These are phyloP conservation scores for Junonia oenone DNA, from an alignment of 2,888 invertebrate genomes.

Conservation along the genomic window DNA sequence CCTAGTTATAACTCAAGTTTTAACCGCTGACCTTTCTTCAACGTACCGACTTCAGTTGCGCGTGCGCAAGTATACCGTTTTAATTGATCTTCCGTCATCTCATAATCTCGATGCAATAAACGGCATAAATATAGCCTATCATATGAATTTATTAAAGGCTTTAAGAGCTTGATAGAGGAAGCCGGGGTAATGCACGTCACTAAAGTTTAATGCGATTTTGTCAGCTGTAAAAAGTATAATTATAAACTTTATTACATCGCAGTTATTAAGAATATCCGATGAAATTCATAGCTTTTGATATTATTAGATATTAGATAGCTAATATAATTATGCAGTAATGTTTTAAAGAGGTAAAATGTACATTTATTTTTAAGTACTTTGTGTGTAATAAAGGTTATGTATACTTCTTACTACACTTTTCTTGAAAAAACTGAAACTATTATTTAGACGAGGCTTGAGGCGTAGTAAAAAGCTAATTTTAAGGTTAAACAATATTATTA, in stretches of 20 bases:
- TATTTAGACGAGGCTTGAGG: too few species aligned
- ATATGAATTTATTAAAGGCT: constrained; percentile 5
- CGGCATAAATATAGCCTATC: constrained; percentile 4
- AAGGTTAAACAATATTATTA: too few species aligned
- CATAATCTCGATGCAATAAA: constrained; percentile 14
- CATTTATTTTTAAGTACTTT: too few species aligned
- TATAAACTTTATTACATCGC: not conserved
- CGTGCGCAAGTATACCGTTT: constrained; percentile 25
- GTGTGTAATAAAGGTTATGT: too few species aligned
- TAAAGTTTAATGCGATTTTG: not conserved
- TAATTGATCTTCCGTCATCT: constrained; percentile 24
- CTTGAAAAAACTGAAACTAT: too few species aligned
- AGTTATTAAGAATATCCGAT: not conserved
- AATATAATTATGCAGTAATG: too few species aligned
- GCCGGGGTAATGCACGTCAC: not conserved
- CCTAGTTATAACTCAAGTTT: constrained; percentile 23
- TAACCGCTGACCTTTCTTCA: constrained; percentile 25
- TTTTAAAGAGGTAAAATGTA: too few species aligned
- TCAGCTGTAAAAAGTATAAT: not conserved
- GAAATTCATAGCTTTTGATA: not conserved
- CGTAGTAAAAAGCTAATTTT: too few species aligned
- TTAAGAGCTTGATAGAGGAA: constrained; percentile 1
- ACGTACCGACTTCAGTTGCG: constrained; percentile 29
- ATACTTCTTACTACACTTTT: too few species aligned
- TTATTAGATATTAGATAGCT: too few species aligned